phyloP scores from a whole-genome alignment of 2,113 vertebrate species.

The Corythaeola cristata region DNA sequence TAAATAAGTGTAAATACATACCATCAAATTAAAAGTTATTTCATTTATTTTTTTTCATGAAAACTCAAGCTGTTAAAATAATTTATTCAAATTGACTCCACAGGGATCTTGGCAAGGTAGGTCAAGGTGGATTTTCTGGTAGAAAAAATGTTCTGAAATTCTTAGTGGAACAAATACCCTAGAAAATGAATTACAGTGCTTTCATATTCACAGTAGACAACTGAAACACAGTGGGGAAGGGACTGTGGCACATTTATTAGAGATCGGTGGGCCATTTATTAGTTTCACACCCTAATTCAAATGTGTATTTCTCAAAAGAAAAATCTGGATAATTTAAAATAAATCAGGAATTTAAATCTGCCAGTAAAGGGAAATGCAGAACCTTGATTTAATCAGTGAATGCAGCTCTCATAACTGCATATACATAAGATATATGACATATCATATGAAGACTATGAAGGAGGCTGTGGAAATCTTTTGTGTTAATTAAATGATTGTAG shows the following conservation, averaged over 20 bases:
- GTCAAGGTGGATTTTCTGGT: conserved; percentile 53
- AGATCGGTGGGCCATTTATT: not conserved
- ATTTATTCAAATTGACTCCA: conserved; percentile 48
- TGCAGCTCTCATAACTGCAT: not conserved
- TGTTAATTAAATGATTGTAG: not conserved
- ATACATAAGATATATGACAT: not conserved
- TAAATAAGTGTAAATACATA: not conserved
- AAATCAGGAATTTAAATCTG: not conserved
- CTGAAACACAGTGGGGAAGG: not conserved
- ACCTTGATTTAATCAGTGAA: not conserved
- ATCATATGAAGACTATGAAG: not conserved
- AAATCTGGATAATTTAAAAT: not conserved
- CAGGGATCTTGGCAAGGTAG: conserved; percentile 19
- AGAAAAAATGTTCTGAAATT: not conserved
- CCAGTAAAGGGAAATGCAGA: not conserved
- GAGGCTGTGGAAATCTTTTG: not conserved
- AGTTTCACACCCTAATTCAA: not conserved
- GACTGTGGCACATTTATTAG: not conserved
- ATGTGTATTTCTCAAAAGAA: not conserved
- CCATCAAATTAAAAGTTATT: conserved; percentile 25
- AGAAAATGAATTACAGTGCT: not conserved
- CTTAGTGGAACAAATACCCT: not conserved
- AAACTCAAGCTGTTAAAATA: conserved; percentile 18
- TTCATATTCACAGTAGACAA: not conserved
- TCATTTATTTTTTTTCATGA: conserved; percentile 6